phyloP scores from a whole-genome alignment of 2,113 vertebrate species.

The Lycaon pictus region DNA sequence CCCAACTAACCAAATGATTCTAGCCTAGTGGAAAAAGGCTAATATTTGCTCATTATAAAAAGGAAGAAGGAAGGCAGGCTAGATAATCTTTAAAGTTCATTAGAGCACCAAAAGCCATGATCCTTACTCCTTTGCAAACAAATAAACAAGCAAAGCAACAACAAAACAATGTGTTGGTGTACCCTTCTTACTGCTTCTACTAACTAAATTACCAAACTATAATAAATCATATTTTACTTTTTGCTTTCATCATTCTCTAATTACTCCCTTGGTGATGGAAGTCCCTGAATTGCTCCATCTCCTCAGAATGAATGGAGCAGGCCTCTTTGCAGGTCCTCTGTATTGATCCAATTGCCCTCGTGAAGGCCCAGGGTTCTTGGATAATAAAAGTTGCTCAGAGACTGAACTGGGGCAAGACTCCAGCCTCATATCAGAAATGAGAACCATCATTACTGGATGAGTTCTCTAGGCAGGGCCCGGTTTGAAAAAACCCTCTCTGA shows the following conservation, averaged over 20 bases:
- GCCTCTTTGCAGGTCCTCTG: neutral
- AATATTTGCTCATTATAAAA: neutral
- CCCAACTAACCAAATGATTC: neutral
- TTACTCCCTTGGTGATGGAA: neutral
- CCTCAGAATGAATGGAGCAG: neutral
- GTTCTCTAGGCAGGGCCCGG: neutral
- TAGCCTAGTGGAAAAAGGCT: neutral
- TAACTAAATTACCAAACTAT: neutral
- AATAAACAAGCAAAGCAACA: neutral
- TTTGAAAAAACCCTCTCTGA: constrained; percentile 54
- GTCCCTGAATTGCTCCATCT: neutral
- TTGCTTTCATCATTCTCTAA: neutral
- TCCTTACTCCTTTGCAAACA: neutral
- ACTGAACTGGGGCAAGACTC: neutral
- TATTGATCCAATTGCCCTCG: neutral
- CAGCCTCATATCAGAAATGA: neutral
- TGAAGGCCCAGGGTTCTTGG: accelerated
- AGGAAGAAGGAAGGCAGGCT: neutral
- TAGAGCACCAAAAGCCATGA: neutral
- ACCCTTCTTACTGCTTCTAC: neutral
- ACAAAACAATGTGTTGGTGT: neutral
- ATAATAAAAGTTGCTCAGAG: neutral
- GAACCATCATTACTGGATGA: neutral
- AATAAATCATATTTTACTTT: neutral
- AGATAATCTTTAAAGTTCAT: neutral